Conservation (phyloP, 2,797 vertebrate species). For the Vultur gryphus region DNA sequence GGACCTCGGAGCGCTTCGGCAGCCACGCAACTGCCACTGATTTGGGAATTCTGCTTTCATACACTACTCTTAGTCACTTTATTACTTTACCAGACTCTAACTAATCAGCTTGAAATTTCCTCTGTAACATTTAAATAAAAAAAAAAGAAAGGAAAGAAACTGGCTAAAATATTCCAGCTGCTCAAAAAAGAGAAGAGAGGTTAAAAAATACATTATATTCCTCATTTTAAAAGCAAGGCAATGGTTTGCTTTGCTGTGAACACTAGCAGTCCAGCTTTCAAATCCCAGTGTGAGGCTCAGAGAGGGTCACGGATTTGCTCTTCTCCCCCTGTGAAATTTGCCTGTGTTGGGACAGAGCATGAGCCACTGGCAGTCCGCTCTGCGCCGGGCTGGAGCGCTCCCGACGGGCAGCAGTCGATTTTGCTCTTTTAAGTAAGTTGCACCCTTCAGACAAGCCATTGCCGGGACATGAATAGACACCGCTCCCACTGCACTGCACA, state of each 20-base stretch:
- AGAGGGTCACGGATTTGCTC: neutral
- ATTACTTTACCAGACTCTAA: constrained; percentile 11
- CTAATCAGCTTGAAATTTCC: constrained; percentile 7
- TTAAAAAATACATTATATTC: neutral
- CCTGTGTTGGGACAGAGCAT: neutral
- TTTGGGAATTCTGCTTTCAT: neutral
- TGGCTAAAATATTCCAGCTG: neutral
- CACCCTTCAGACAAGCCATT: neutral
- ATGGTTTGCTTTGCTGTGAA: neutral
- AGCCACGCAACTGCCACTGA: neutral
- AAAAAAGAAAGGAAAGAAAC: neutral
- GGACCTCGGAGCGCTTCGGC: accelerated
- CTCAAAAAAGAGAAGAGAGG: neutral
- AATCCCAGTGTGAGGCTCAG: neutral
- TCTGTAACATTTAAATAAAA: neutral
- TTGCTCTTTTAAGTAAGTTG: neutral
- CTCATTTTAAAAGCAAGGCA: neutral
- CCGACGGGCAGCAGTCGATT: accelerated
- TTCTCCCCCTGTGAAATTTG: neutral
- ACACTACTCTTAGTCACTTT: neutral
- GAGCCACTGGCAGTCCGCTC: neutral
- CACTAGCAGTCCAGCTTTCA: neutral
- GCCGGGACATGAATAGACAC: neutral
- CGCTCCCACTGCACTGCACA: neutral
- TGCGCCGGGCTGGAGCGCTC: neutral